phyloP scores from a whole-genome alignment of 2,797 vertebrate genomes.

The Synaphobranchus kaupii region DNA sequence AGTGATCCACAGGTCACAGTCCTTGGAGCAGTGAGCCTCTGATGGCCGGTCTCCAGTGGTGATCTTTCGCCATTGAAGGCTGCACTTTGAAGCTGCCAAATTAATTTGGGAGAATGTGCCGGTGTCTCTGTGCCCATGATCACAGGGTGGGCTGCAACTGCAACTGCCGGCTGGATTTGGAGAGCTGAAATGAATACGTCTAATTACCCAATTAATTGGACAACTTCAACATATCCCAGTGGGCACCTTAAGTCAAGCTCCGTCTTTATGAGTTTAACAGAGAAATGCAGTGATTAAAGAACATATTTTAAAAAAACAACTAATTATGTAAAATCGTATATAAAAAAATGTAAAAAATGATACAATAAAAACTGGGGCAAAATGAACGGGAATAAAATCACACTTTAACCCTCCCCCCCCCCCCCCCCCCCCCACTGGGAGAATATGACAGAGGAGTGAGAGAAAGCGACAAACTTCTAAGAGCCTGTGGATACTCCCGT shows the following conservation, averaged over 20 bases:
- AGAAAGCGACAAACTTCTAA: background rate
- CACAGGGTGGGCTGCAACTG: background rate
- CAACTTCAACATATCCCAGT: constrained; percentile 7
- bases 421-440: background rate
- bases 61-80: background rate
- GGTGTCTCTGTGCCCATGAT: background rate
- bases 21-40: background rate
- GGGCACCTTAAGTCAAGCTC: background rate
- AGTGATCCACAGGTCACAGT: background rate
- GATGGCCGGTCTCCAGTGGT: background rate
- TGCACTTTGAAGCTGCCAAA: background rate
- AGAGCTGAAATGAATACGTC: background rate
- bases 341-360: background rate
- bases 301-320: background rate
- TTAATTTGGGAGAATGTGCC: background rate
- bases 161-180: background rate
- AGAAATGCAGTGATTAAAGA: background rate
- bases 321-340: constrained; percentile 6
- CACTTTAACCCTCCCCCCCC: background rate
- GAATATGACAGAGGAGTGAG: background rate
- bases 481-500: background rate
- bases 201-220: constrained; percentile 17
- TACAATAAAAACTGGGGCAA: background rate
- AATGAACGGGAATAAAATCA: background rate
- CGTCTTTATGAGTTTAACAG: background rate